Conservation (phyloP, 2,113 vertebrate genomes). For the Rousettus leschenaultii region DNA sequence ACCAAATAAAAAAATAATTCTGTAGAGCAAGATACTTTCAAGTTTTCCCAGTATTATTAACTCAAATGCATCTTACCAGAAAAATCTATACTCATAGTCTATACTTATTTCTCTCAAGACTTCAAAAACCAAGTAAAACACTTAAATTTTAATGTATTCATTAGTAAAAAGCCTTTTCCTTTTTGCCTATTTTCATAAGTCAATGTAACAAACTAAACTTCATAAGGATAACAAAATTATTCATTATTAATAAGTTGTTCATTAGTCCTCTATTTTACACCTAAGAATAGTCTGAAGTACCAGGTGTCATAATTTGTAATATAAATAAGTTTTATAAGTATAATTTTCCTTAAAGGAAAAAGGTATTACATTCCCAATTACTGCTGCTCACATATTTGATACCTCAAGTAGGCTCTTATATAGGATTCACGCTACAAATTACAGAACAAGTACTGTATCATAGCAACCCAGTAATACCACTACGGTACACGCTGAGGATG, state of each 20-base stretch:
- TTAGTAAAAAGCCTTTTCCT: slow-evolving; percentile 21
- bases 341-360: slow-evolving; percentile 42
- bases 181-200: slow-evolving; percentile 1
- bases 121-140: not conserved
- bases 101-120: not conserved
- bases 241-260: not conserved
- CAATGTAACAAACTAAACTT: slow-evolving; percentile 28
- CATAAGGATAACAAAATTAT: slow-evolving; percentile 15
- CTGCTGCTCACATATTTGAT: slow-evolving; percentile 48
- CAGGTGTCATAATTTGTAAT: not conserved
- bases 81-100: not conserved
- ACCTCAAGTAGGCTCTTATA: slow-evolving; percentile 70
- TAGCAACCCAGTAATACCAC: slow-evolving; percentile 81
- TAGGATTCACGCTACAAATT: slow-evolving; percentile 73
- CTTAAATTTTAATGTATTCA: not conserved
- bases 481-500: slow-evolving; percentile 74
- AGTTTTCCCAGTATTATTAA: not conserved
- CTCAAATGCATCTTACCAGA: slow-evolving; percentile 12
- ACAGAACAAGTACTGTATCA: slow-evolving; percentile 79
- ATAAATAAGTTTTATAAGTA: slow-evolving; percentile 15
- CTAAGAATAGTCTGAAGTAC: slow-evolving; percentile 32
- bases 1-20: not conserved
- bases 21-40: not conserved
- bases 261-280: slow-evolving; percentile 31
- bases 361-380: not conserved